Conservation (phyloP, 2,888 invertebrate genomes). For the Philonicus albiceps region DNA sequence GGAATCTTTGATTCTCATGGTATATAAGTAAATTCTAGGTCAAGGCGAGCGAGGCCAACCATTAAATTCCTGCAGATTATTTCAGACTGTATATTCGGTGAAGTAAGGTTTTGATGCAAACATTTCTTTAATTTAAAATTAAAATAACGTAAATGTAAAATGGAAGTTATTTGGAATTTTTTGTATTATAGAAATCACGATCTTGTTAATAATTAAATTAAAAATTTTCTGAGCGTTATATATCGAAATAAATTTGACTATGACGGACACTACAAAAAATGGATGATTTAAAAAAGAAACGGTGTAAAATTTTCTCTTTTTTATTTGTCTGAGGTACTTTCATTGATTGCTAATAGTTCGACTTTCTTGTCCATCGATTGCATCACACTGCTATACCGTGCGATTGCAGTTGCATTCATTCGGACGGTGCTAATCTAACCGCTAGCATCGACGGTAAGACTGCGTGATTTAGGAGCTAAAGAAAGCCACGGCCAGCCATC, state of each 20-base stretch:
- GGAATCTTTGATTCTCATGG: too few species aligned
- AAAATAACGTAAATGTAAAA: too few species aligned
- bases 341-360: background rate
- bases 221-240: too few species aligned
- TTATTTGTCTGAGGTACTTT: background rate
- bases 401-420: background rate
- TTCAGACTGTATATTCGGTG: too few species aligned
- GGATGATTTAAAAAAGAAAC: background rate
- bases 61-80: too few species aligned
- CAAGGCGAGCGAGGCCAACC: too few species aligned
- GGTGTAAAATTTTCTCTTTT: background rate
- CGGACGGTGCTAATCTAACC: background rate
- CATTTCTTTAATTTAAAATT: too few species aligned
- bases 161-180: too few species aligned
- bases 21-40: too few species aligned
- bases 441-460: background rate
- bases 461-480: background rate
- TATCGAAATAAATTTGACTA: background rate
- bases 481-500: background rate
- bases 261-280: background rate
- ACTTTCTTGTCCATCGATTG: background rate
- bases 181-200: too few species aligned
- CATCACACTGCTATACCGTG: background rate
- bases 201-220: too few species aligned
- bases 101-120: too few species aligned